These are phyloP conservation scores for Ptyas mucosa DNA, from an alignment of 2,113 vertebrate genomes.

Conservation along the genomic window DNA sequence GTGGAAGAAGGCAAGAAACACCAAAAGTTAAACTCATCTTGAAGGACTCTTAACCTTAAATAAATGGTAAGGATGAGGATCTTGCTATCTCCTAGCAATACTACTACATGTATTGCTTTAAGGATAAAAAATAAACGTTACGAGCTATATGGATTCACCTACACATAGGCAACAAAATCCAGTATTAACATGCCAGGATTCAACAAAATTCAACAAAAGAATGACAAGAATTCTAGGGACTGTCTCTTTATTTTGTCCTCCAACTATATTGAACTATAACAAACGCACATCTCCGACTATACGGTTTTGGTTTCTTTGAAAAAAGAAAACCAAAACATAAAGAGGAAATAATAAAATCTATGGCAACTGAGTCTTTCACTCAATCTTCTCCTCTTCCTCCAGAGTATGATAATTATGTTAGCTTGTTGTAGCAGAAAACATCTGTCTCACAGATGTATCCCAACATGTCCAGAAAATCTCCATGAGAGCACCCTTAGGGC, in stretches of 20 bases:
- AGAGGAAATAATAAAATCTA: not conserved
- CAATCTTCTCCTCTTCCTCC: not conserved
- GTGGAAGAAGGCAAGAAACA: not conserved
- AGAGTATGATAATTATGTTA: not conserved
- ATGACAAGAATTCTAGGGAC: not conserved
- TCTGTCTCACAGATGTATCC: not conserved
- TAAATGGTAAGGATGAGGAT: not conserved
- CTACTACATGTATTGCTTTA: not conserved
- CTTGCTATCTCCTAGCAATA: not conserved
- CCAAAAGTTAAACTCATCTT: not conserved
- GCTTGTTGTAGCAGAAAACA: not conserved
- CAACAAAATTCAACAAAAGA: not conserved
- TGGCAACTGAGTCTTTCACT: not conserved
- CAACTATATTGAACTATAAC: not conserved
- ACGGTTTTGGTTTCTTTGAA: not conserved
- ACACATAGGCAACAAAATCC: not conserved
- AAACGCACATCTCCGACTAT: not conserved
- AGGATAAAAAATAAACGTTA: not conserved
- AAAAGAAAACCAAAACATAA: not conserved
- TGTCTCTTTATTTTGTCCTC: not conserved
- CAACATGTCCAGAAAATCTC: not conserved
- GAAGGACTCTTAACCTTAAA: not conserved
- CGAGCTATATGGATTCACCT: not conserved
- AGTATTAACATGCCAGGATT: not conserved
- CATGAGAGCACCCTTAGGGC: not conserved